Base-by-base conservation (phyloP, 2,113 vertebrate genomes). In the Gasterosteus nipponicus region DNA sequence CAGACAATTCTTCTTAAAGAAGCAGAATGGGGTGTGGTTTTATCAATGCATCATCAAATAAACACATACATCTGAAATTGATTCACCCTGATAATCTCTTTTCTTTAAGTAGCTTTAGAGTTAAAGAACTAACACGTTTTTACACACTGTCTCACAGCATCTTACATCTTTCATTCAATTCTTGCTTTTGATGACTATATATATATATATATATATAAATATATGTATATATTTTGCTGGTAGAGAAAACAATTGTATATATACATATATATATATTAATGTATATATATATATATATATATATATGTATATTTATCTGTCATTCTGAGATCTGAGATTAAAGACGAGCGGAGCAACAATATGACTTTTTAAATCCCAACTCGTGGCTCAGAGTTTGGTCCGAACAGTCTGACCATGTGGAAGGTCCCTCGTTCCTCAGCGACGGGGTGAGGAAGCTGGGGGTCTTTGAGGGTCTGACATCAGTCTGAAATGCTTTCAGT, bases 121-220 rank as follows among this genome's bases (percentile, higher is more conserved):
- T 80, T 35, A 18, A 42, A 42, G 35, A 54, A 53, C 22, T 54
- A 60, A 53, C 5, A 51, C 1, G 15, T n/a, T 49, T 15, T 29
- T 31, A 3, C 64, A 51, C 22, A 65, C 66, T 70, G 78, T 81
- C 53, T 59, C 9, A 69, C 72, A 81, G 78, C 26, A n/a, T 47
- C 10, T 3, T 49, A 57, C 53, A 42, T 14, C 35, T 33, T 67
- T 38, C 35, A 38, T 38, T 38, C 4, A 38, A 38, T 38, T 38
- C n/a, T 38, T 38, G 35, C 35, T n/a, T n/a, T n/a, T n/a, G n/a
- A n/a, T n/a, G n/a, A n/a, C n/a, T n/a, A 33, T 33, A 33, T 33
- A 33, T 33, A 33, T 33, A 33, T 33, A 33, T 38, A 5, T 38
- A 38, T 38, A 38, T 38, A 38, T 38, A 38, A 5, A 38, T 38